Evolutionary conservation across 2,113 vertebrate species (phyloP).

Genomic region (Cettia cetti): DNA sequence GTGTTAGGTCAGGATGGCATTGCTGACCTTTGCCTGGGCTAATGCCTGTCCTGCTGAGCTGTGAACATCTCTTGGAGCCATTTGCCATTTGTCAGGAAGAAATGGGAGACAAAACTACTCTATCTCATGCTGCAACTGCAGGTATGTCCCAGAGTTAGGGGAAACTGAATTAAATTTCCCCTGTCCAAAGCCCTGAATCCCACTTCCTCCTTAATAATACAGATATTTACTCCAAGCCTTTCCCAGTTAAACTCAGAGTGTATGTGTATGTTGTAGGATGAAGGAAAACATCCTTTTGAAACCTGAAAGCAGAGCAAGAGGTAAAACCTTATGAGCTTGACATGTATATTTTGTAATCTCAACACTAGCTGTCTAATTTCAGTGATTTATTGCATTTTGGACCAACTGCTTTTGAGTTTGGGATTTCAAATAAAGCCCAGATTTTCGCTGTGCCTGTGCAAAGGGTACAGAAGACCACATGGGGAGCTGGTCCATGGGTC

Average conservation of each 20-base stretch:
- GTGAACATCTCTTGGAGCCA: neutral
- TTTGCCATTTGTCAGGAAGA: conserved; percentile 37
- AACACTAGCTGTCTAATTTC: neutral
- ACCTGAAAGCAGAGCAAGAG: neutral
- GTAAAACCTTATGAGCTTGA: neutral
- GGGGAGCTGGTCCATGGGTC: neutral
- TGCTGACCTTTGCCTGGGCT: neutral
- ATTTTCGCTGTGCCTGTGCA: neutral
- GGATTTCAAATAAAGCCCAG: neutral
- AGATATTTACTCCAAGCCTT: neutral
- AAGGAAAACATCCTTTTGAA: neutral
- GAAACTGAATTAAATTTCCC: conserved; percentile 29
- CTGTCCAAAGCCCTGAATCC: neutral
- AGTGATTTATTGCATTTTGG: neutral
- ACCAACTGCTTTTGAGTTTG: neutral
- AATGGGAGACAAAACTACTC: neutral
- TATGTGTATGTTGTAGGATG: accelerated
- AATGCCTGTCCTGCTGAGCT: neutral
- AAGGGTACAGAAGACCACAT: neutral
- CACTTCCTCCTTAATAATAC: neutral
- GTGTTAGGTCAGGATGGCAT: neutral
- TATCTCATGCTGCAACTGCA: neutral
- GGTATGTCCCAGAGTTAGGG: neutral
- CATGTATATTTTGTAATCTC: neutral
- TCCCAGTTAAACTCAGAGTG: neutral